These are phyloP conservation scores for Steromphala cineraria DNA, from an alignment of 2,888 invertebrate species.

Conservation along the genomic window DNA sequence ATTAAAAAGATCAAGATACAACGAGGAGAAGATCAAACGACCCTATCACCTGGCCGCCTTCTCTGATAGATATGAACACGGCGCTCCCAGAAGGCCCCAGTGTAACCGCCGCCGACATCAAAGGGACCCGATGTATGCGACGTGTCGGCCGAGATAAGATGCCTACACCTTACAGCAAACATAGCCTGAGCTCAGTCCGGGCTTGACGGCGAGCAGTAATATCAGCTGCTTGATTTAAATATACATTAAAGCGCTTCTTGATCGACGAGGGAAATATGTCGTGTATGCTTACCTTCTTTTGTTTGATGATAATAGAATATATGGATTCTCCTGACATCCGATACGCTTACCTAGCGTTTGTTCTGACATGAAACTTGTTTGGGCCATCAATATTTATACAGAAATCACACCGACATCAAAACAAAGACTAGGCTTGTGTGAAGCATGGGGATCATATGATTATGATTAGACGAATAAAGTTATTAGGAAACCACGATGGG, in stretches of 20 bases:
- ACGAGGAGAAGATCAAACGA: neutral
- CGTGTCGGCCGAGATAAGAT: neutral
- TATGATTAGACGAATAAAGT: no score
- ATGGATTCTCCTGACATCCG: no score
- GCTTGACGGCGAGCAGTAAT: neutral
- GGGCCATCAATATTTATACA: no score
- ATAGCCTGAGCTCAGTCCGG: neutral
- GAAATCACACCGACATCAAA: no score
- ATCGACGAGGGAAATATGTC: no score
- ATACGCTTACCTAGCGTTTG: no score
- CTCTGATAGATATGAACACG: neutral
- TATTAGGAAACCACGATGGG: no score
- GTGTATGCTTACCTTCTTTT: no score
- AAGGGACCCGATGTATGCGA: neutral
- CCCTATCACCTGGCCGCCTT: neutral
- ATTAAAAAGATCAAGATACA: slow-evolving; percentile 7
- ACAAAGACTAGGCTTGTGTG: no score
- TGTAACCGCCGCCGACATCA: slow-evolving; percentile 6
- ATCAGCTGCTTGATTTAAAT: neutral
- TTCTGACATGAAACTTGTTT: no score
- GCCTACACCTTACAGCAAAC: neutral
- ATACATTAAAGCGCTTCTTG: neutral
- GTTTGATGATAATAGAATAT: no score
- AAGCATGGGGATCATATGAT: no score
- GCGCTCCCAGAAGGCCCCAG: neutral